phyloP scores from a whole-genome alignment of 92 coral and sea anemone genomes.

The Montipora capitata region DNA sequence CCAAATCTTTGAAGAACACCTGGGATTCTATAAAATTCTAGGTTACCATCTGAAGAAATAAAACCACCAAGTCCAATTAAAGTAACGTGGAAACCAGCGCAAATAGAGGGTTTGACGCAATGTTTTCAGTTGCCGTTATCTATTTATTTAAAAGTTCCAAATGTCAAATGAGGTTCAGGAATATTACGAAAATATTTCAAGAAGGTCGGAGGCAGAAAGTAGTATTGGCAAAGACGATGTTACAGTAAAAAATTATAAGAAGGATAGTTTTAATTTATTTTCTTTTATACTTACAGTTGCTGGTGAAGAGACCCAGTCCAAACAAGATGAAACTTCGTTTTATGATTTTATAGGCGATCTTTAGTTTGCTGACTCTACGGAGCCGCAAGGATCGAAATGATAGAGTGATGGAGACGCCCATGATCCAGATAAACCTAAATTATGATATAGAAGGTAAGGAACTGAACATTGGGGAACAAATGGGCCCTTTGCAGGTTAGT shows the following conservation, averaged over 20 bases:
- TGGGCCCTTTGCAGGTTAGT: too few relatives aligned
- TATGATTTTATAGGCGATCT: conserved; percentile 79
- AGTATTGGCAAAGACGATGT: too few relatives aligned
- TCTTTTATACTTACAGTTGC: conserved; percentile 83
- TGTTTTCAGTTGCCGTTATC: too few relatives aligned
- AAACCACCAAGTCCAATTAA: not conserved
- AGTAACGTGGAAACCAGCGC: not conserved
- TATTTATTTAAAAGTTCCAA: too few relatives aligned
- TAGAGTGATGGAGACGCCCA: conserved; percentile 97
- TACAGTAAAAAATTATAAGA: too few relatives aligned
- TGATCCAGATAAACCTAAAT: conserved; percentile 98
- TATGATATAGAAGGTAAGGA: not conserved
- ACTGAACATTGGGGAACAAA: too few relatives aligned
- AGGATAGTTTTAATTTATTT: not conserved
- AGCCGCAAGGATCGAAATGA: conserved; percentile 88
- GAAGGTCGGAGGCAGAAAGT: too few relatives aligned
- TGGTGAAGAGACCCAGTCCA: conserved; percentile 90
- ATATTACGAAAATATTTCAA: too few relatives aligned
- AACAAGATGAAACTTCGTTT: conserved; percentile 90
- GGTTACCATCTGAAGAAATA: conserved; percentile 79
- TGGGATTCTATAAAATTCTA: conserved; percentile 88
- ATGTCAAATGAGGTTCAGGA: too few relatives aligned
- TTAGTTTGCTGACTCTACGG: conserved; percentile 68
- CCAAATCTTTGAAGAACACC: conserved; percentile 99
- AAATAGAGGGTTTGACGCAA: not conserved